Evolutionary conservation across 2,888 invertebrate genomes (phyloP), one percentile per base, ranked within the genome.

Genomic region (Agriopis aurantiaria): DNA sequence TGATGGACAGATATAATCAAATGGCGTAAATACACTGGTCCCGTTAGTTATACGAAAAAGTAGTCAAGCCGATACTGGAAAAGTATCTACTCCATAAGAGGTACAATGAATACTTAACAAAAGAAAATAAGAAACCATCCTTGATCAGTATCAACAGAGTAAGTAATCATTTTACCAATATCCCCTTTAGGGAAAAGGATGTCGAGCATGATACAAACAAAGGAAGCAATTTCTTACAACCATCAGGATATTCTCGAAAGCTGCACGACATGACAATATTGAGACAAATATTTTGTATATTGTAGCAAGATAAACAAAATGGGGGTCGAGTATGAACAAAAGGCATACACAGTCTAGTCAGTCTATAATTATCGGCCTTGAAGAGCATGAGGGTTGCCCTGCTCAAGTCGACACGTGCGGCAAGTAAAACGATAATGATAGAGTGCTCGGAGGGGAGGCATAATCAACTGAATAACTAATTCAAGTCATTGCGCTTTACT

Each of bases 381-480:
- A 91, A 83, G 85, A 80, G 81, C 79, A 85, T 76, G 87, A 88
- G 93, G 91, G 91, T 85, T 79, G 80, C 82, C 75, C 76, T 82
- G 83, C 83, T 82, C 83, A 85, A 84, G 86, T 77, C 86, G 91
- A 88, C 94, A 93, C 94, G 94, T 93, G 94, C 90, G 82, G 79
- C 80, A 78, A 86, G 85, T 88, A 89, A 91, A 91, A 91, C 86
- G 92, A 88, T 93, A 93, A 93, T 93, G 91, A 92, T 91, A 91
- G 91, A 93, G 91, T 92, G 86, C 90, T 90, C 87, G 80, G 81
- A 89, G 92, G 92, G 92, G 93, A 88, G 86, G 86, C 82, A 88
- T 91, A 91, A 71, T 71, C 70, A 64, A 92, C 91, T 91, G 91
- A 91, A 94, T 93, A 89, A 93, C 94, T 93, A 93, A 94, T 94